Base-by-base conservation (phyloP, 2,797 vertebrate genomes). In the Microhierax caerulescens region DNA sequence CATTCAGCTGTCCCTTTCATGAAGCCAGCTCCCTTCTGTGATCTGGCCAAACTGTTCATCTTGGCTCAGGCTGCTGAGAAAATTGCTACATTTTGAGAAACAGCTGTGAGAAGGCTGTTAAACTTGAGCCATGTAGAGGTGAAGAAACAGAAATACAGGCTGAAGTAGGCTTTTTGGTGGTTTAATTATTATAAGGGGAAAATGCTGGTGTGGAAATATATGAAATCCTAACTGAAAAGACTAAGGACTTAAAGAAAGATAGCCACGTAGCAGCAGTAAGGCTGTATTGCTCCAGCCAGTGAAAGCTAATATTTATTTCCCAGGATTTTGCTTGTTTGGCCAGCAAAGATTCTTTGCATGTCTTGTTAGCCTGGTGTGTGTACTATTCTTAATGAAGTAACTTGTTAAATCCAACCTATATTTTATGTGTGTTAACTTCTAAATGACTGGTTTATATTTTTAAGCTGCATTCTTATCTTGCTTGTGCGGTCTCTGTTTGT, bases 211-310 rank as follows among this genome's bases (percentile, higher is more conserved):
- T 21, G 3, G 20, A 20, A 63, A 54, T 1, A 2, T 7, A 30
- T 9, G 4, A 47, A 79, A 53, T 10, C 4, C 4, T 4, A 5
- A n/a, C 14, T 34, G 54, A 23, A 37, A 41, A 64, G 11, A 32
- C 3, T 21, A 32, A 4, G 11, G 21, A 11, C 2, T 41, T 57
- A 14, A 8, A 32, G 11, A 25, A 34, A 30, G 9, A 8, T 18
- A 23, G 8, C 8, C 3, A 4, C 0, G 1, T 4, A 34, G 8
- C 2, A 43, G 2, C 9, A 6, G 2, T 34, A 45, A 54, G n/a
- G 10, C 3, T 70, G 15, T 45, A 8, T 43, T 70, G 12, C 2
- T 54, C 9, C 1, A 67, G 8, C 8, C 6, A 34, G 7, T 18
- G 10, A 51, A 68, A 41, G 9, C 1, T 39, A 4, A 1, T 21